A percentile compares a stretch with the other conserved stretches of the same genome.
Conservation (phyloP, 2,797 vertebrate genomes). For the Serranus cabrilla region DNA sequence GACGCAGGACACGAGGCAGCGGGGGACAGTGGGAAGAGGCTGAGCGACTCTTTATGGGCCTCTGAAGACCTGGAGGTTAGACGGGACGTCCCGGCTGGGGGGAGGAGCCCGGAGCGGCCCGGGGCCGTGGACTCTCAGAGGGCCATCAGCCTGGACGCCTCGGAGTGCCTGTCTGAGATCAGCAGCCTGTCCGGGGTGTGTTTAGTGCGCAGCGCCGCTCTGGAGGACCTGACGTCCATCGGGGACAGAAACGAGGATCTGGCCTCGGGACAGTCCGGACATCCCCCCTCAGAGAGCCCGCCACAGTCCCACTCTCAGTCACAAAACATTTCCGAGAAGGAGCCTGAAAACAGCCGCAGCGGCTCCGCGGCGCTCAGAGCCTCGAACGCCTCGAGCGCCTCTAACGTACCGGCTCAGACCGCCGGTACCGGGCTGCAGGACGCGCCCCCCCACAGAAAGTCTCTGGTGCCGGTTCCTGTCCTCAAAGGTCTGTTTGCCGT, state of each 20-base stretch:
- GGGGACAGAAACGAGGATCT: constrained; percentile 50
- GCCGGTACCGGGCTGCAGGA: constrained; percentile 63
- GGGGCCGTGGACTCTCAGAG: constrained; percentile 62
- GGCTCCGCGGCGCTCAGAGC: too few species aligned
- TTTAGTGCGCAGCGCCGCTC: constrained; percentile 76
- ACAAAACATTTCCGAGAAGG: constrained; percentile 30
- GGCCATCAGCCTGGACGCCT: constrained; percentile 78
- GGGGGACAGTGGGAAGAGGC: constrained; percentile 71
- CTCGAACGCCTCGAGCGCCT: too few species aligned
- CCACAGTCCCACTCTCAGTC: constrained; percentile 2
- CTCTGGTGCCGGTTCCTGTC: constrained; percentile 82
- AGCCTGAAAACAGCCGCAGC: constrained; percentile 47
- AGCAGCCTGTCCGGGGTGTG: constrained; percentile 51
- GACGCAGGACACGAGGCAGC: constrained; percentile 56
- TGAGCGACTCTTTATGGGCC: constrained; percentile 68
- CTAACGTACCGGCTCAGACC: too few species aligned
- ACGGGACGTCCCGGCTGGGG: constrained; percentile 36
- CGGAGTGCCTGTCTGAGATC: constrained; percentile 67
- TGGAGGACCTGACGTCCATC: constrained; percentile 84
- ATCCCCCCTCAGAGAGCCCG: constrained; percentile 2
- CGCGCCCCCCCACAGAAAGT: constrained; percentile 78
- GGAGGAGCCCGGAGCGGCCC: constrained; percentile 60
- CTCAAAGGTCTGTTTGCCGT: constrained; percentile 86
- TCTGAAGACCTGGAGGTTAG: constrained; percentile 68
- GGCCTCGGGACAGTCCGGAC: constrained; percentile 36